Evolutionary conservation across 2,797 vertebrate species (phyloP).

Genomic region (Staurois parvus): DNA sequence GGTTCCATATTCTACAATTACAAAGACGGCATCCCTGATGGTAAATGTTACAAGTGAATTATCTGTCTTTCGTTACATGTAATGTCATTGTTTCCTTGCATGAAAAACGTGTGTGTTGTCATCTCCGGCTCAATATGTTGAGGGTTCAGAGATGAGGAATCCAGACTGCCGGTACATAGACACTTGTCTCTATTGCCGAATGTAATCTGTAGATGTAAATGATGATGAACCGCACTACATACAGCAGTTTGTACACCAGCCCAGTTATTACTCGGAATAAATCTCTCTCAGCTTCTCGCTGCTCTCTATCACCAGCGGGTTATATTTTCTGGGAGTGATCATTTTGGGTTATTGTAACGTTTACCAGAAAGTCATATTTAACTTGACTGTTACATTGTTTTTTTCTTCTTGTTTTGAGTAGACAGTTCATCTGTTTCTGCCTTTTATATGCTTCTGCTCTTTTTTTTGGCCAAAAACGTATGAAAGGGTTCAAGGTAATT

Average conservation of each 20-base stretch:
- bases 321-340: too few relatives aligned
- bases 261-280: slow-evolving; percentile 18
- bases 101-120: not conserved
- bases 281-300: not conserved
- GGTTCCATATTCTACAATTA: too few relatives aligned
- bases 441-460: too few relatives aligned
- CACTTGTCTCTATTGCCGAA: not conserved
- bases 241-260: slow-evolving; percentile 6
- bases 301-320: too few relatives aligned
- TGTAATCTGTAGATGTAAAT: slow-evolving; percentile 4
- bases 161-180: not conserved
- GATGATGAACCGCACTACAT: slow-evolving; percentile 2
- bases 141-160: slow-evolving; percentile 1
- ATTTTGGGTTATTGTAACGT: too few relatives aligned
- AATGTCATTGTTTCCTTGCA: not conserved
- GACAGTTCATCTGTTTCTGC: too few relatives aligned
- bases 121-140: not conserved
- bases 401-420: too few relatives aligned
- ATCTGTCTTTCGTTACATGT: not conserved
- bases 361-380: too few relatives aligned
- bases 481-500: too few relatives aligned
- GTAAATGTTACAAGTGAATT: not conserved
- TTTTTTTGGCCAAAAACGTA: too few relatives aligned
- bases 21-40: not conserved
- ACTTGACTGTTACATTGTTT: too few relatives aligned